A percentile compares a stretch with the other conserved stretches of the same genome.
Evolutionary conservation across 2,113 vertebrate genomes (phyloP).

Genomic region (Cebus imitator): DNA sequence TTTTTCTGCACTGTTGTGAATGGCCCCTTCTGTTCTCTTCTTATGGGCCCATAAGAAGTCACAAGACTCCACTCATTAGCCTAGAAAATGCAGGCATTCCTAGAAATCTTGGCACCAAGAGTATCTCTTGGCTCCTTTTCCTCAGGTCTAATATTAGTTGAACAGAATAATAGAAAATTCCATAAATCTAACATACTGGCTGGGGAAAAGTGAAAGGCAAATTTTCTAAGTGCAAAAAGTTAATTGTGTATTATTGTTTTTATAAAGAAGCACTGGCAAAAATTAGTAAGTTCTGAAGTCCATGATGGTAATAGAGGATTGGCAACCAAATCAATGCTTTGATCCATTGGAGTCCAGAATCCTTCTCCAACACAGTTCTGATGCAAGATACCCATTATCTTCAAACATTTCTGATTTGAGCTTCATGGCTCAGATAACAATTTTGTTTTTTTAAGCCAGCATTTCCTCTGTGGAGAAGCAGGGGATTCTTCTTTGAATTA

Average conservation of each 20-base stretch:
- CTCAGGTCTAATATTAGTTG: background rate
- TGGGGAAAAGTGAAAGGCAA: background rate
- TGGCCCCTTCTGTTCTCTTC: background rate
- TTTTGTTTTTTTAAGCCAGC: background rate
- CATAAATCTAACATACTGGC: background rate
- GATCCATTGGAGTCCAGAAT: background rate
- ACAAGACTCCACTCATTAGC: too few species aligned
- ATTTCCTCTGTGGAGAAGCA: background rate
- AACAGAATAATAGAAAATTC: background rate
- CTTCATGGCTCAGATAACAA: background rate
- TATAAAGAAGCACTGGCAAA: background rate
- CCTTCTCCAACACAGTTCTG: background rate
- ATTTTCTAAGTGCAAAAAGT: background rate
- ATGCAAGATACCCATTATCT: background rate
- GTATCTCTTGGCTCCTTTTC: background rate
- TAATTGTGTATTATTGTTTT: background rate
- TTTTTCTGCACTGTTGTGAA: background rate
- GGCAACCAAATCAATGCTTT: background rate
- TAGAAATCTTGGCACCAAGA: background rate
- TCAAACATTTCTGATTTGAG: background rate
- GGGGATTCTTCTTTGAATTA: background rate
- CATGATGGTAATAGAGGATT: background rate
- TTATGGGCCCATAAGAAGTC: background rate
- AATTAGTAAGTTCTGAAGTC: background rate
- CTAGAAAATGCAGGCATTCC: background rate